Percentiles rank a stretch among this genome's conserved stretches.
Conservation (phyloP, 2,888 invertebrate genomes). For the Leptarthrus brevirostris region DNA sequence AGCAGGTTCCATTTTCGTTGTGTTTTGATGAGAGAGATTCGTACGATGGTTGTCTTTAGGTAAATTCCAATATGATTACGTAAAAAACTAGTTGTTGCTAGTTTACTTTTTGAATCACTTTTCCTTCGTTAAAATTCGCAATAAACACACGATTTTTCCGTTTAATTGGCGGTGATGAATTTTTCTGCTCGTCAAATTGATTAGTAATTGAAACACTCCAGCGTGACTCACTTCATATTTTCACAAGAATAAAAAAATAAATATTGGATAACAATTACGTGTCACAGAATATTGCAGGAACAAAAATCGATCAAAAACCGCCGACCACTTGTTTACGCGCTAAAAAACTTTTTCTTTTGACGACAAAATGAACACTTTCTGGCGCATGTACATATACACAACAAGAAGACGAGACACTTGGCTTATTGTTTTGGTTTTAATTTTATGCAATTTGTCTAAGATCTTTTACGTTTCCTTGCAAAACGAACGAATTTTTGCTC, state of each 20-base stretch:
- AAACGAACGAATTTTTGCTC: background rate
- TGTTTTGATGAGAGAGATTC: constrained; percentile 1
- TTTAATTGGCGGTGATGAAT: constrained; percentile 8
- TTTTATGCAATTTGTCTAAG: background rate
- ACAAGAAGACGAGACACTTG: background rate
- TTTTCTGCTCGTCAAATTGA: background rate
- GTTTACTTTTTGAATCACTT: background rate
- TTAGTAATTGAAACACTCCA: background rate
- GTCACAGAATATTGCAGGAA: background rate
- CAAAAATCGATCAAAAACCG: constrained; percentile 12
- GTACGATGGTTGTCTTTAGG: constrained; percentile 3
- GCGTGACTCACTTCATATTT: constrained; percentile 30
- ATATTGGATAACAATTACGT: background rate
- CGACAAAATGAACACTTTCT: constrained; percentile 2
- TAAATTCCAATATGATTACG: constrained; percentile 25
- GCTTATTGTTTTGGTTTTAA: background rate
- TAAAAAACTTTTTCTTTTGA: background rate
- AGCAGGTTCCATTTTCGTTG: constrained; percentile 25
- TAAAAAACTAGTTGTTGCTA: constrained; percentile 31
- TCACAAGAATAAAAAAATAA: background rate
- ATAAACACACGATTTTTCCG: constrained; percentile 7
- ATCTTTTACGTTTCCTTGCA: background rate
- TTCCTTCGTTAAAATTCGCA: constrained; percentile 14
- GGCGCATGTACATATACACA: constrained; percentile 17
- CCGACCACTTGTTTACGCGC: constrained; percentile 21